phyloP scores from a whole-genome alignment of 1,140 invertebrate genomes.

The Hestina assimilis region DNA sequence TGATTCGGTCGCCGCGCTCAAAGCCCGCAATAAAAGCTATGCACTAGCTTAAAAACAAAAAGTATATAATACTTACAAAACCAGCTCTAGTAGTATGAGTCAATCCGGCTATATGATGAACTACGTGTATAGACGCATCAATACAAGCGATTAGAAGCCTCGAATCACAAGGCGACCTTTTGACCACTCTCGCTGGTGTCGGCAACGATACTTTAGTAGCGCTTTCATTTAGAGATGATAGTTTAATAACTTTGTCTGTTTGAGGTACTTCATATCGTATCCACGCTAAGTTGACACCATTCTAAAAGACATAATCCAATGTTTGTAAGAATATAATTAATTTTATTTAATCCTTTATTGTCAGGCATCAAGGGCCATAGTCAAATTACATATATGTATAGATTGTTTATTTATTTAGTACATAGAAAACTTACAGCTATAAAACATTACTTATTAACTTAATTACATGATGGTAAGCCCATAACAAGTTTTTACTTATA shows the following conservation, averaged over 20 bases:
- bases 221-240: slow-evolving; percentile 36
- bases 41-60: background rate
- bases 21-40: too few species aligned
- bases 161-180: slow-evolving; percentile 47
- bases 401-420: too few species aligned
- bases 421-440: too few species aligned
- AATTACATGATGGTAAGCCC: too few species aligned
- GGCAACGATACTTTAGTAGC: slow-evolving; percentile 45
- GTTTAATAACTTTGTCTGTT: slow-evolving; percentile 32
- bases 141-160: slow-evolving; percentile 59
- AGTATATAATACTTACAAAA: slow-evolving; percentile 47
- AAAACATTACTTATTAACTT: too few species aligned
- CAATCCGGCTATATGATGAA: slow-evolving; percentile 46
- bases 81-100: slow-evolving; percentile 55
- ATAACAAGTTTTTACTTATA: too few species aligned
- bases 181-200: slow-evolving; percentile 48
- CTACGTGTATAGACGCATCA: slow-evolving; percentile 60
- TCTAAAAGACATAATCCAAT: too few species aligned
- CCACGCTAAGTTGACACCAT: slow-evolving; percentile 63
- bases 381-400: too few species aligned
- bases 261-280: slow-evolving; percentile 50
- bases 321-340: too few species aligned
- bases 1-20: too few species aligned
- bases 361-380: too few species aligned
- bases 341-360: too few species aligned